These are phyloP conservation scores for Brachionus plicatilis DNA, from an alignment of 1,140 invertebrate species.

Conservation along the genomic window DNA sequence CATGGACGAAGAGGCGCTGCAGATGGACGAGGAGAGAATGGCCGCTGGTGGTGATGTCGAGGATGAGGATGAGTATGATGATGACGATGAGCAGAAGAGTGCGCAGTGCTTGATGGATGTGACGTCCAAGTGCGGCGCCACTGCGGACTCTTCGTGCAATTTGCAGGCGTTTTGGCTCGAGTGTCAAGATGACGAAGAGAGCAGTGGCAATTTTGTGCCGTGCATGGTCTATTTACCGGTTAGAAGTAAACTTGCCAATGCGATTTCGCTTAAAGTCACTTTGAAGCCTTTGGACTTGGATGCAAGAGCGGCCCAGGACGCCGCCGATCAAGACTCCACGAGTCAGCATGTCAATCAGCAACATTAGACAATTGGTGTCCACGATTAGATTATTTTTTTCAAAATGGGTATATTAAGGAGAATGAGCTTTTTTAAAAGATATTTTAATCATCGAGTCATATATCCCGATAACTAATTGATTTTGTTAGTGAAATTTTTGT, in stretches of 20 bases:
- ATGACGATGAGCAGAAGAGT: not conserved
- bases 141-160: not conserved
- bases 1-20: not conserved
- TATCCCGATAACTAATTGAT: not conserved
- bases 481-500: constrained; percentile 2
- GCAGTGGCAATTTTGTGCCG: constrained; percentile 19
- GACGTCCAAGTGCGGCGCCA: not conserved
- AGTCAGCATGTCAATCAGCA: not conserved
- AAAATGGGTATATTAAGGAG: not conserved
- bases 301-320: not conserved
- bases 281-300: constrained; percentile 26
- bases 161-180: constrained; percentile 40
- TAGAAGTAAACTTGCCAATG: constrained; percentile 8
- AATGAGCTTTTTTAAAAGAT: constrained; percentile 3
- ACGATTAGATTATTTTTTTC: too few relatives aligned
- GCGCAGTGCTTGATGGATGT: not conserved
- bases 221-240: constrained; percentile 41
- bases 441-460: not conserved
- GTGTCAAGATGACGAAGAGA: not conserved
- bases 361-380: too few relatives aligned
- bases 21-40: not conserved
- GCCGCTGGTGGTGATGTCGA: too few relatives aligned
- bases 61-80: too few relatives aligned
- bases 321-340: not conserved
- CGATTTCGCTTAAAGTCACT: constrained; percentile 21